These are phyloP conservation scores for Girardinichthys multiradiatus DNA, from an alignment of 2,113 vertebrate species.

Conservation along the genomic window DNA sequence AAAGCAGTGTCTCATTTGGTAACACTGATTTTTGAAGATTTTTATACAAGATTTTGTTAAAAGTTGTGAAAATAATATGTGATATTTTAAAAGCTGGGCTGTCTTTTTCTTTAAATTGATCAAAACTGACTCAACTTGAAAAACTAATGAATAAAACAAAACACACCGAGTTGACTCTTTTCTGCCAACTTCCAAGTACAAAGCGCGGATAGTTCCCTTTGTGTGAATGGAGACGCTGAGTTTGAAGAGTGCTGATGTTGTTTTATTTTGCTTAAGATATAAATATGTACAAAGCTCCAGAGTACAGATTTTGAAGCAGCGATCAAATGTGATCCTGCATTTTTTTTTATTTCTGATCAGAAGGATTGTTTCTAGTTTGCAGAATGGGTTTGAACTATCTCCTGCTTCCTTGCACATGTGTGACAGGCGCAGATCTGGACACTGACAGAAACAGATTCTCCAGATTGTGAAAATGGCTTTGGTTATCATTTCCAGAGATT, in stretches of 20 bases:
- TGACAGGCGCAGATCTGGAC: background rate
- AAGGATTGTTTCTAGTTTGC: background rate
- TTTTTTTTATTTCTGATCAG: background rate
- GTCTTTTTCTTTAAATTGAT: no score
- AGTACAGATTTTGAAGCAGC: background rate
- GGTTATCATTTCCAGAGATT: slow-evolving; percentile 19
- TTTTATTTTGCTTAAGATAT: background rate
- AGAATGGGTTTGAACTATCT: background rate
- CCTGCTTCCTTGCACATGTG: background rate
- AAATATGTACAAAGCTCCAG: background rate
- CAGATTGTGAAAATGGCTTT: background rate
- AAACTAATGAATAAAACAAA: background rate
- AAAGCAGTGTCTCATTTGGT: no score
- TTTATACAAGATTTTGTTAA: no score
- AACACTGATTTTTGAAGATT: no score
- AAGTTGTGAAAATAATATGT: no score
- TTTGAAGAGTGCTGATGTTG: background rate
- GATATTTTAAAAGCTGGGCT: no score
- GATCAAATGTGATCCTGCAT: no score
- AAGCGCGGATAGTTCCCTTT: no score
- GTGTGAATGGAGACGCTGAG: no score
- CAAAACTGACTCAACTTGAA: background rate
- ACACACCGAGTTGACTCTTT: no score
- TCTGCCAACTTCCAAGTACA: no score
- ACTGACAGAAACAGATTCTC: no score